phyloP scores from a whole-genome alignment of 2,113 vertebrate species.

The Rhinolophus ferrumequinum region DNA sequence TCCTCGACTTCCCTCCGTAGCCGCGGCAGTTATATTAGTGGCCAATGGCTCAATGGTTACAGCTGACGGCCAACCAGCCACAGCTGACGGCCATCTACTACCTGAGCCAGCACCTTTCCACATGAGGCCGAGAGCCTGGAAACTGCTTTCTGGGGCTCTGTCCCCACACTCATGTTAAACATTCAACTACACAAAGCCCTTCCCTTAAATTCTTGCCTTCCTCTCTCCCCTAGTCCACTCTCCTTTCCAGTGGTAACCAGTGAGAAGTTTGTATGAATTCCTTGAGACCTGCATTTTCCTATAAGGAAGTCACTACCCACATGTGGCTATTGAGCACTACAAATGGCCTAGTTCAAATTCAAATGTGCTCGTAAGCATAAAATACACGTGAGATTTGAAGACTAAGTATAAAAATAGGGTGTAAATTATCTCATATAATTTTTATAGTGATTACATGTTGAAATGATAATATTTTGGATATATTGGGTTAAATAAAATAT shows the following conservation, averaged over 20 bases:
- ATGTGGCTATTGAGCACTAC: background rate
- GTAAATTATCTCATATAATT: background rate
- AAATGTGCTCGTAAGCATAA: background rate
- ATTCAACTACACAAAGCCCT: background rate
- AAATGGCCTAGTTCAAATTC: background rate
- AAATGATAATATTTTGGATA: conserved; percentile 6
- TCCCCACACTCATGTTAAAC: too few species aligned
- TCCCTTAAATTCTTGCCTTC: background rate
- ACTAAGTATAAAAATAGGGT: background rate
- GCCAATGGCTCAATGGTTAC: too few species aligned
- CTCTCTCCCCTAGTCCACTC: background rate
- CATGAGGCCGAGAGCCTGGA: too few species aligned
- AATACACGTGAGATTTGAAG: background rate
- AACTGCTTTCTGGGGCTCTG: too few species aligned
- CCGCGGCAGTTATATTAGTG: too few species aligned
- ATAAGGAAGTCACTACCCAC: background rate
- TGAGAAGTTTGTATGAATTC: background rate
- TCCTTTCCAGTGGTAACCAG: background rate
- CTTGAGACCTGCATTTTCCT: background rate
- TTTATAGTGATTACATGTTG: background rate
- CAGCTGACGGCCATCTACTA: too few species aligned
- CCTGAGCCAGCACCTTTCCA: too few species aligned
- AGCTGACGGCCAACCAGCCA: too few species aligned
- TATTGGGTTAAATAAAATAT: conserved; percentile 27
- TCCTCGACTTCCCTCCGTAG: too few species aligned